phyloP scores from a whole-genome alignment of 64 coral and sea anemone genomes.

The Porites australiensis region DNA sequence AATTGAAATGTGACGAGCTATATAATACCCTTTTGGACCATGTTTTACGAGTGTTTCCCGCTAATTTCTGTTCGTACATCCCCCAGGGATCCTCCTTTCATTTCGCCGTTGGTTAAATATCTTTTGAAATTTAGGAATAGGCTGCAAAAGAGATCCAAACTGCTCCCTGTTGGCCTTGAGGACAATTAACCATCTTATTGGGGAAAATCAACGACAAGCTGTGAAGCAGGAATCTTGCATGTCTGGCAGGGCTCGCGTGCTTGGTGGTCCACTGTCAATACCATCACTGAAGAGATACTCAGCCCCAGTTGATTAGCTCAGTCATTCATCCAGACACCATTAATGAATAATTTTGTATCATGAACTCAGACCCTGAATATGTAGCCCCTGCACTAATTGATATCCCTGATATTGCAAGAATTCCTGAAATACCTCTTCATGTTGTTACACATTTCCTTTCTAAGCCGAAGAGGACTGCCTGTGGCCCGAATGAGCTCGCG shows the following conservation, averaged over 20 bases:
- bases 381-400: neutral
- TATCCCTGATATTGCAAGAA: neutral
- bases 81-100: slow-evolving; percentile 42
- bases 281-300: neutral
- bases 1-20: slow-evolving; percentile 33
- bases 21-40: slow-evolving; percentile 33
- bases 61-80: slow-evolving; percentile 31
- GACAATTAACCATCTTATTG: slow-evolving; percentile 20
- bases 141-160: slow-evolving; percentile 32
- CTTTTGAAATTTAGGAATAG: slow-evolving; percentile 53
- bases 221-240: neutral
- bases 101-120: slow-evolving; percentile 52
- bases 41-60: slow-evolving; percentile 43
- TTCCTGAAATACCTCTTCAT: slow-evolving; percentile 52
- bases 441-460: slow-evolving; percentile 49
- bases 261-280: slow-evolving; percentile 26
- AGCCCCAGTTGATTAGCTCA: neutral
- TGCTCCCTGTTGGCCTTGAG: slow-evolving; percentile 46
- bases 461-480: too few species aligned
- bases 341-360: slow-evolving; percentile 12
- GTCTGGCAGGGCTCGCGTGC: neutral
- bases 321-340: slow-evolving; percentile 23
- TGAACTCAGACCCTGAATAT: slow-evolving; percentile 34
- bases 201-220: too few species aligned
- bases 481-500: too few species aligned